phyloP scores from a whole-genome alignment of 2,113 vertebrate species.

The Macroglossus sobrinus region DNA sequence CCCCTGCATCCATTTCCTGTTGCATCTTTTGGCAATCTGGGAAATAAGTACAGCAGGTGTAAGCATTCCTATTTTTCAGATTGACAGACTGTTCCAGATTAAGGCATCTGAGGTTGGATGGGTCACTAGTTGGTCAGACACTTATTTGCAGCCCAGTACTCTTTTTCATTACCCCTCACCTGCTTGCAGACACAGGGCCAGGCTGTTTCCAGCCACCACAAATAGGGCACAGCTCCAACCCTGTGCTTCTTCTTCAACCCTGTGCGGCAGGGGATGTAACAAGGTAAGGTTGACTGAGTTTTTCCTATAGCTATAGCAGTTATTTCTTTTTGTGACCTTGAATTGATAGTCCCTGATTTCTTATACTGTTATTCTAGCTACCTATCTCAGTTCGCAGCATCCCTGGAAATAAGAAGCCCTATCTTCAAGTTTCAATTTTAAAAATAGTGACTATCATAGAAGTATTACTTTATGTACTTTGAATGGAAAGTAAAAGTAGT shows the following conservation, averaged over 20 bases:
- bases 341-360: neutral
- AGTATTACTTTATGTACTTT: neutral
- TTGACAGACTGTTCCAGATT: neutral
- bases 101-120: neutral
- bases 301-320: neutral
- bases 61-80: neutral
- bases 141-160: neutral
- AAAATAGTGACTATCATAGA: neutral
- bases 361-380: conserved; percentile 16
- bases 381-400: neutral
- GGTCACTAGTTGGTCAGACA: neutral
- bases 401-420: neutral
- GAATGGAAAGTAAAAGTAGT: neutral
- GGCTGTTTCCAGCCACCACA: neutral
- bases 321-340: neutral
- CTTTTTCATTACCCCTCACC: neutral
- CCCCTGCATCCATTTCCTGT: neutral
- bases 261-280: neutral
- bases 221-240: rapidly evolving
- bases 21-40: neutral
- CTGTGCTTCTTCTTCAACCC: neutral
- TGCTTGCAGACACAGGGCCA: neutral
- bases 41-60: no score
- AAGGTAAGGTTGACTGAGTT: neutral
- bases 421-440: neutral